A percentile compares a stretch with the other conserved stretches of the same genome.
Evolutionary conservation across 2,113 vertebrate genomes (phyloP).

Genomic region (Thryonomys swinderianus): DNA sequence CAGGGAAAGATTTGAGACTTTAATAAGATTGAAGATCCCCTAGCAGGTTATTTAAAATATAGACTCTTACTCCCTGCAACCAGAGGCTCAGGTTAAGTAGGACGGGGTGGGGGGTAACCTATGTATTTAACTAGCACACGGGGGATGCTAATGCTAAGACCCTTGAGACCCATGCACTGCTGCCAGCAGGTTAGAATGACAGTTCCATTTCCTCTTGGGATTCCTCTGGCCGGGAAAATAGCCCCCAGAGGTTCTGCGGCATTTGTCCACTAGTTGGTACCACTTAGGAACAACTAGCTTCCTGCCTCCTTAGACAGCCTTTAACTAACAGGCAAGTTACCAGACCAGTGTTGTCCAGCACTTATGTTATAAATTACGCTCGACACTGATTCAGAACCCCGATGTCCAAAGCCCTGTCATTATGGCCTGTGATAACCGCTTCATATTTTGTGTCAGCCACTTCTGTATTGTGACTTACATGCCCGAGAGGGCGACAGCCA

Average conservation of each 20-base stretch:
- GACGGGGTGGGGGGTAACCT: not conserved
- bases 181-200: not conserved
- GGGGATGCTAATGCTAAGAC: not conserved
- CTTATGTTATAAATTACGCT: too few relatives aligned
- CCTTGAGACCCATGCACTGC: accelerated
- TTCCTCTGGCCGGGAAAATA: not conserved
- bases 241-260: conserved; percentile 46
- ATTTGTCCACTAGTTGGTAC: not conserved
- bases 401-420: not conserved
- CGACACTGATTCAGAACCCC: conserved; percentile 60
- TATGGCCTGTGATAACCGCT: conserved; percentile 55
- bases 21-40: not conserved
- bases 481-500: not conserved
- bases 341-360: not conserved
- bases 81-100: not conserved
- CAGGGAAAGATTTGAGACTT: not conserved
- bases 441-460: conserved; percentile 67
- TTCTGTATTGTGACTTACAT: conserved; percentile 65
- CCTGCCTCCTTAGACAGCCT: conserved; percentile 22
- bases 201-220: not conserved
- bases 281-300: conserved; percentile 41
- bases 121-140: not conserved
- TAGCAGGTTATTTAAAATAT: not conserved
- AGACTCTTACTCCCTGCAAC: not conserved
- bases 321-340: conserved; percentile 49